Evolutionary conservation across 2,888 invertebrate species (phyloP).

Genomic region (Latrodectus hesperus): DNA sequence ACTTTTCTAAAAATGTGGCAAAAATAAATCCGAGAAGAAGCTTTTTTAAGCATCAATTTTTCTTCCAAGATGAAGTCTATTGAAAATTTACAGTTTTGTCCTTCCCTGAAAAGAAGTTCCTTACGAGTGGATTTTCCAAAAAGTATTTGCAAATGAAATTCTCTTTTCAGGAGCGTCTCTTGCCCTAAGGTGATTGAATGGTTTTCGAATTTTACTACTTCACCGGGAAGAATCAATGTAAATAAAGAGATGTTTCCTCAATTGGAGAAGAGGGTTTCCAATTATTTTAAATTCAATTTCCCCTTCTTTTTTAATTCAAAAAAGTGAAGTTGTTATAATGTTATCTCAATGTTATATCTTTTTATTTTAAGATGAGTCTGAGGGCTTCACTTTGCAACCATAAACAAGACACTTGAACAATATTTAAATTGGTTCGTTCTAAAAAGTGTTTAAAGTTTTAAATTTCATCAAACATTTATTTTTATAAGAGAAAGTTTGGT

Average conservation of each 20-base stretch:
- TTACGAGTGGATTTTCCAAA: not conserved
- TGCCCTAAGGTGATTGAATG: constrained; percentile 2
- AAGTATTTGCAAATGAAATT: constrained; percentile 5
- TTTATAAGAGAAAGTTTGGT: too few relatives aligned
- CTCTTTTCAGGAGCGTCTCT: not conserved
- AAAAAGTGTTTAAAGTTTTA: too few relatives aligned
- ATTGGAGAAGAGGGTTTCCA: not conserved
- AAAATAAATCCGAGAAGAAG: not conserved
- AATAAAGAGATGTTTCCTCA: not conserved
- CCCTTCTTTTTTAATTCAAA: not conserved
- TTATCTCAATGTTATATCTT: too few relatives aligned
- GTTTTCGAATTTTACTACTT: constrained; percentile 1
- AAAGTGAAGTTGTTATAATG: too few relatives aligned
- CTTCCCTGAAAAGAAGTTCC: not conserved
- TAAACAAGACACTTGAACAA: too few relatives aligned
- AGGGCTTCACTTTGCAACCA: too few relatives aligned
- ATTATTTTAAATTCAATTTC: not conserved
- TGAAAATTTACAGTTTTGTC: constrained; percentile 5
- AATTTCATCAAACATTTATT: too few relatives aligned
- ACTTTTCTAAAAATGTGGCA: not conserved
- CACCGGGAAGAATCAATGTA: not conserved
- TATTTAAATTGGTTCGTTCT: too few relatives aligned
- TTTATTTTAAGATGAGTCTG: too few relatives aligned
- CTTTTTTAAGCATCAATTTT: constrained; percentile 5
- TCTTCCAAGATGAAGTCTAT: not conserved